These are phyloP conservation scores for Chloebia gouldiae DNA, from an alignment of 2,113 vertebrate species.

Conservation along the genomic window DNA sequence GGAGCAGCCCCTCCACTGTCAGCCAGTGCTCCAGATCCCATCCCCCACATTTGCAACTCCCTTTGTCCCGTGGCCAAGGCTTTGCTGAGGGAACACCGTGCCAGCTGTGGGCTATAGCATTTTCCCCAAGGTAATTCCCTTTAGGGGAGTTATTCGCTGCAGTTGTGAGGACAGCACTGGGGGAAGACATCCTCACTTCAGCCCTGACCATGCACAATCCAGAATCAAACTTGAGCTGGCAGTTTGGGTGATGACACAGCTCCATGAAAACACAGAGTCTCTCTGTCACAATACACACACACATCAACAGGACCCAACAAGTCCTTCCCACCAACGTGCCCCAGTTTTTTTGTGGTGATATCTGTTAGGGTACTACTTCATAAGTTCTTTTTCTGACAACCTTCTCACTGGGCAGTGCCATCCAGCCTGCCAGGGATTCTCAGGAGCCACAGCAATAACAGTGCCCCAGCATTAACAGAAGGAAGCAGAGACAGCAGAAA, in stretches of 20 bases:
- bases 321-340: background rate
- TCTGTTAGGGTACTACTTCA: background rate
- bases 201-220: background rate
- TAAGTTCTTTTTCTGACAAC: fast-evolving
- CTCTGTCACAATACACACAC: background rate
- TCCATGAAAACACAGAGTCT: background rate
- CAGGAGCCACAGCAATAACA: background rate
- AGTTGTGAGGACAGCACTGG: background rate
- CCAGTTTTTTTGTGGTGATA: background rate
- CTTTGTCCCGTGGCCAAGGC: background rate
- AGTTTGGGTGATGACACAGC: background rate
- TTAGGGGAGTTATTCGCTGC: background rate
- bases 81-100: background rate
- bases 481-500: background rate
- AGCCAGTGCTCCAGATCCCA: background rate
- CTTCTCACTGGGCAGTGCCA: background rate
- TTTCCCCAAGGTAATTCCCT: background rate
- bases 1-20: background rate
- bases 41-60: background rate
- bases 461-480: background rate
- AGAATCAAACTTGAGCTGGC: background rate
- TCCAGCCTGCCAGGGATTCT: background rate
- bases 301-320: background rate
- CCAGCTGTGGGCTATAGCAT: background rate
- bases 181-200: background rate